Evolutionary conservation across 2,888 invertebrate genomes (phyloP).

Genomic region (Idaea biselata): DNA sequence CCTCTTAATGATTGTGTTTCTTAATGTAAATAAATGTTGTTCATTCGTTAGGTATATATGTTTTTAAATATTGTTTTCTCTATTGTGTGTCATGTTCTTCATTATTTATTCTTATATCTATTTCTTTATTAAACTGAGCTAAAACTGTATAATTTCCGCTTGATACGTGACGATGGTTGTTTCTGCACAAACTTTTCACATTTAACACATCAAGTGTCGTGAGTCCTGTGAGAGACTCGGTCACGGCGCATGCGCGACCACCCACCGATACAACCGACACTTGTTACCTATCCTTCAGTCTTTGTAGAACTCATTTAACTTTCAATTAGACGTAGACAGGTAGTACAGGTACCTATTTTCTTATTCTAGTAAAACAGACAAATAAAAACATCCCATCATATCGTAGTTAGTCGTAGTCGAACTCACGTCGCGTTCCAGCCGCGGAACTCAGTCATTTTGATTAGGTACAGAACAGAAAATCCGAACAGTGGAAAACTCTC

Average conservation of each 20-base stretch:
- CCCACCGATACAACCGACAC: conserved; percentile 30
- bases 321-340: conserved; percentile 3
- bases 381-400: conserved; percentile 38
- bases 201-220: conserved; percentile 51
- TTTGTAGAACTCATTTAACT: conserved; percentile 1
- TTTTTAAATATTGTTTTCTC: too few species aligned
- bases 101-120: too few species aligned
- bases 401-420: conserved; percentile 31
- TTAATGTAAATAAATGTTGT: too few species aligned
- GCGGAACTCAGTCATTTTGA: conserved; percentile 61
- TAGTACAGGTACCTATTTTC: conserved; percentile 10
- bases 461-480: conserved; percentile 60
- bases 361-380: conserved; percentile 18
- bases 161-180: conserved; percentile 11
- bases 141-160: not conserved
- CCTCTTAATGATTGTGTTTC: too few species aligned
- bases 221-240: conserved; percentile 34
- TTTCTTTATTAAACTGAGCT: too few species aligned
- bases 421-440: conserved; percentile 49
- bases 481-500: conserved; percentile 61
- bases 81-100: too few species aligned
- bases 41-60: too few species aligned
- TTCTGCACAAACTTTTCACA: conserved; percentile 59
- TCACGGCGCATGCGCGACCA: conserved; percentile 45
- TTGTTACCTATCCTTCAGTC: conserved; percentile 36